Base-by-base conservation (phyloP, 2,797 vertebrate genomes). In the Xenops minutus region DNA sequence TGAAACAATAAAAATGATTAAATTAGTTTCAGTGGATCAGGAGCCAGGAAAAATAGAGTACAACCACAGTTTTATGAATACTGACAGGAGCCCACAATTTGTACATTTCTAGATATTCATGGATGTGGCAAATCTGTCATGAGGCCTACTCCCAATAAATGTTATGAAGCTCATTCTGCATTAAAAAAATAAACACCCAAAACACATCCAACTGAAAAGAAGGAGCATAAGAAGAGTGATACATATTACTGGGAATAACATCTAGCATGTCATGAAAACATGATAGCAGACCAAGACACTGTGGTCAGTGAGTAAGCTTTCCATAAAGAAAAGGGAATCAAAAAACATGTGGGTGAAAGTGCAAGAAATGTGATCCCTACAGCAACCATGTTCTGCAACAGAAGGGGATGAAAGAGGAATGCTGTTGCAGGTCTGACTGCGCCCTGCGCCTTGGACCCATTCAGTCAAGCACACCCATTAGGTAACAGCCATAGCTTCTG, bases 241-340 rank as follows among this genome's bases (percentile, higher is more conserved):
- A 10, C 0, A 15, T 0, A 0, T 59, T 54, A 20, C 43, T 23
- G 13, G 17, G 6, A 55, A n/a, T 44, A 85, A 71, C 3, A 5
- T 23, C 41, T 15, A 11, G 9, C 0, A 2, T 16, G 15, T 26
- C 27, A 51, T 9, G 29, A 66, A 73, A 77, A n/a, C 32, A 14
- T 1, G 4, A 29, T 30, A 82, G 37, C 26, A 66, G 37, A 52
- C 4, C 27, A 36, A 48, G 13, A 8, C 30, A 7, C 5, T n/a
- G 5, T 36, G 22, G 48, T 46, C 58, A 62, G 15, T 41, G 34
- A 62, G 8, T 9, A 37, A 76, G 39, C 14, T 63, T 29, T 54
- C 22, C 27, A 19, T 11, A 49, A 37, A 67, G 62, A 71, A 61
- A 52, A 51, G 16, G 26, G 12, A 41, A 14, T 12, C 16, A 51